phyloP scores from a whole-genome alignment of 2,113 vertebrate species.

The Artemisiospiza belli region DNA sequence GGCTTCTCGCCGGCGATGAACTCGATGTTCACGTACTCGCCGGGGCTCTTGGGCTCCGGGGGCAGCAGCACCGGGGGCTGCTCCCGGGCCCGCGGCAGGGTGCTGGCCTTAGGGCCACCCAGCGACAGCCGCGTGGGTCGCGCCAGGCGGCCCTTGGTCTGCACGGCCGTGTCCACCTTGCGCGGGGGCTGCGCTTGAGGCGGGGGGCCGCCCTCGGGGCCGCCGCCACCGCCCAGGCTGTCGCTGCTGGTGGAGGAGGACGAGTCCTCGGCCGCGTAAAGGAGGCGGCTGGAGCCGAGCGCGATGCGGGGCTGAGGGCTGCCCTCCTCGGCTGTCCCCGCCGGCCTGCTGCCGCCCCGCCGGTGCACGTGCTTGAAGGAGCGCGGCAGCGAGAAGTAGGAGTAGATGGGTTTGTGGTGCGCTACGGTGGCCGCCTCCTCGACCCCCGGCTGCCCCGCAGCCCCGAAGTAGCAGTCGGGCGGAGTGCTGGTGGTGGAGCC shows the following conservation, averaged over 20 bases:
- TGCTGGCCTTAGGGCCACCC: slow-evolving; percentile 85
- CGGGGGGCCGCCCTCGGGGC: not conserved
- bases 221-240: slow-evolving; percentile 78
- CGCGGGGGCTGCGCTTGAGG: slow-evolving; percentile 57
- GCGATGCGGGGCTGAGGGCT: slow-evolving; percentile 75
- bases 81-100: slow-evolving; percentile 82
- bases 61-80: slow-evolving; percentile 71
- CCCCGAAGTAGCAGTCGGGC: slow-evolving; percentile 80
- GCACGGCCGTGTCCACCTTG: slow-evolving; percentile 73
- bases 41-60: slow-evolving; percentile 85
- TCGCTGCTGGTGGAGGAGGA: slow-evolving; percentile 87
- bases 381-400: slow-evolving; percentile 86
- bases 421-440: slow-evolving; percentile 20
- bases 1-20: slow-evolving; percentile 75
- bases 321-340: slow-evolving; percentile 62
- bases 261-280: slow-evolving; percentile 79
- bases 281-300: slow-evolving; percentile 76
- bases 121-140: slow-evolving; percentile 83
- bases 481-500: slow-evolving; percentile 85
- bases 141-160: slow-evolving; percentile 74
- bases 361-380: slow-evolving; percentile 85
- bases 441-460: not conserved
- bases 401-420: slow-evolving; percentile 78
- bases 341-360: slow-evolving; percentile 7
- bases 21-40: slow-evolving; percentile 88